Evolutionary conservation across 2,888 invertebrate genomes (phyloP), one percentile per base, ranked within the genome.

Genomic region (Meiosimyza platycephala): DNA sequence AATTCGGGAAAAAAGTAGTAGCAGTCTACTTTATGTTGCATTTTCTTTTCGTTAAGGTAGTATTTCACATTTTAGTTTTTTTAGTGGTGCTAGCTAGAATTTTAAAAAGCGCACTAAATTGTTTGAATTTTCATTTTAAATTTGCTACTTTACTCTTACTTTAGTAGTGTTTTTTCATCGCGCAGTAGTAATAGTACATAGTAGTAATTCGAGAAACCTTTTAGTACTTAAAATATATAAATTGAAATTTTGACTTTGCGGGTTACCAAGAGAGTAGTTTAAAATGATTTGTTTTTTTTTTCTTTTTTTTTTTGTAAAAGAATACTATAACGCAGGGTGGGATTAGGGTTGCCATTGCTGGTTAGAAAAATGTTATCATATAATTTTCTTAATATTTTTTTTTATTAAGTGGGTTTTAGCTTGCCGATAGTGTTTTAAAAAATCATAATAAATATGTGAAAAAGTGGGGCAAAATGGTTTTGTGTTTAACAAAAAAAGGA

Each of bases 1-100:
- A 57, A 28, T 28, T 16, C 0, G n/a, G 16, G 12, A 66, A 66
- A 66, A 54, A 33, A 54, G 18, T 51, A 47, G 16, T 40, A 66
- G 54, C 66, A 54, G 66, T 54, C 55, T 67, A 67, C 55, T 64
- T 64, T 18, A 47, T 67, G 47, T 22, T 55, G 60, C n/a, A n/a
- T 47, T 60, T 60, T 64, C 12, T 64, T 22, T 22, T 55, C 12
- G 55, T 11, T 28, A 57, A 57, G 28, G 13, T 28, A 22, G 22
- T 15, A 15, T 57, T 57, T 18, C 7, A 15, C 57, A 15, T 18
- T 57, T 22, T 28, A 18, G 9, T 28, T 57, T 57, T 28, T 13
- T 57, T 18, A 28, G 22, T 57, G 57, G 16, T 22, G 28, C 22
- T 28, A 57, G 13, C 13, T 28, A 57, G 28, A 11, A 28, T 57